phyloP scores from a whole-genome alignment of 1,140 invertebrate species.

The Aphelinus atriplicis region DNA sequence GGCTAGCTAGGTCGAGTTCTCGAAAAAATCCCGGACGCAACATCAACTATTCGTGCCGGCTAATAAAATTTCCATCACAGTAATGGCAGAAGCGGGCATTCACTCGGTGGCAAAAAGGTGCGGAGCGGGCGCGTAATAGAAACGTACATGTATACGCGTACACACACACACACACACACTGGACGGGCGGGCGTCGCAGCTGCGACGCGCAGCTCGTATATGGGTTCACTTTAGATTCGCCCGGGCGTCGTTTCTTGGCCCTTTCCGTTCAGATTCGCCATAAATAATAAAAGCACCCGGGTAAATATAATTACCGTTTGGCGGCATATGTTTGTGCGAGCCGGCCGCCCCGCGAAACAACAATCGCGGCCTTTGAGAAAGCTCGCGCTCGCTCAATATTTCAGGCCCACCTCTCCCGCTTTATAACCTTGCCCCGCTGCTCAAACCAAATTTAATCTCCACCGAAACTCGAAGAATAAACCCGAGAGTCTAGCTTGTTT shows the following conservation, averaged over 20 bases:
- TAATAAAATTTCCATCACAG: too few species aligned
- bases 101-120: slow-evolving; percentile 9
- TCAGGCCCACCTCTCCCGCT: slow-evolving; percentile 22
- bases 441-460: slow-evolving; percentile 47
- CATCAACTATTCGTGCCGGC: too few species aligned
- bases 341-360: slow-evolving; percentile 44
- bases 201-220: too few species aligned
- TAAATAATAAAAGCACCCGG: slow-evolving; percentile 58
- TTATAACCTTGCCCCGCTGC: neutral
- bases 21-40: too few species aligned
- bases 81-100: neutral
- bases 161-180: neutral
- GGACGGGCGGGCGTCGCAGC: too few species aligned
- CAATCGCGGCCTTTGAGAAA: slow-evolving; percentile 51
- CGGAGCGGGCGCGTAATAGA: neutral
- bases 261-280: neutral
- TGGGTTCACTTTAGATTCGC: too few species aligned
- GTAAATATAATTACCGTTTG: slow-evolving; percentile 59
- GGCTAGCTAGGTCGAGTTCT: too few species aligned
- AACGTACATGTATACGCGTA: neutral
- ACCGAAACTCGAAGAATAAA: slow-evolving; percentile 38
- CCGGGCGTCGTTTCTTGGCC: neutral
- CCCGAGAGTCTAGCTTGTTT: neutral
- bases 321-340: slow-evolving; percentile 34
- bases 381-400: neutral